Evolutionary conservation across 2,113 vertebrate species (phyloP).

Genomic region (Neomonachus schauinslandi): DNA sequence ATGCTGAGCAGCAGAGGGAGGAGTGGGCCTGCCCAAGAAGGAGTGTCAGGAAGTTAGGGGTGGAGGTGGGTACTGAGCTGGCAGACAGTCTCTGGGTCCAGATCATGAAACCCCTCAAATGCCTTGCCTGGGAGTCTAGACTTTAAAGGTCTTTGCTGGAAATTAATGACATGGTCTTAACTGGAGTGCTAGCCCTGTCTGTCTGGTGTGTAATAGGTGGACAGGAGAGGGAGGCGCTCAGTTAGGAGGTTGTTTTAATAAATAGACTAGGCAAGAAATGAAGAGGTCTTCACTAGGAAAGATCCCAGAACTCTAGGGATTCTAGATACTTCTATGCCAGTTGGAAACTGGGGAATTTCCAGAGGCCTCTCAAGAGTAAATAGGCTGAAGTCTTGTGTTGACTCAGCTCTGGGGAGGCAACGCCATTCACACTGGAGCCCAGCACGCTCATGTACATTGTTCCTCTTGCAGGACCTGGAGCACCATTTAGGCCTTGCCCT

Average conservation of each 20-base stretch:
- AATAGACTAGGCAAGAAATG: background rate
- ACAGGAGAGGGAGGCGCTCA: background rate
- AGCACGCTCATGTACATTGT: background rate
- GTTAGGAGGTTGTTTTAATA: background rate
- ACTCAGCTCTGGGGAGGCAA: background rate
- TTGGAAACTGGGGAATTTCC: background rate
- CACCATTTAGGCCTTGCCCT: constrained; percentile 97
- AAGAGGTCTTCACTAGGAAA: background rate
- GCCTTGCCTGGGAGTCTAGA: background rate
- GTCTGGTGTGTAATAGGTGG: background rate
- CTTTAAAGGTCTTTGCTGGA: background rate
- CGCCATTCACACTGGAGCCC: background rate
- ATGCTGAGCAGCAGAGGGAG: background rate
- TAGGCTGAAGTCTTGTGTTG: background rate
- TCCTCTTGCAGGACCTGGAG: constrained; percentile 93
- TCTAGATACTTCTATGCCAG: background rate
- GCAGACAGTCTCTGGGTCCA: background rate
- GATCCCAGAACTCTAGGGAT: background rate
- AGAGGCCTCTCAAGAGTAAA: background rate
- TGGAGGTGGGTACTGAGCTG: background rate
- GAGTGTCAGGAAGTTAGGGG: background rate
- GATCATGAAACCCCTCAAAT: background rate
- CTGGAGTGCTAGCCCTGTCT: background rate
- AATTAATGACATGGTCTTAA: background rate
- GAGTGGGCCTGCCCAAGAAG: background rate